Evolutionary conservation across 2,888 invertebrate species (phyloP).

Genomic region (Lepidochrysops patricia): DNA sequence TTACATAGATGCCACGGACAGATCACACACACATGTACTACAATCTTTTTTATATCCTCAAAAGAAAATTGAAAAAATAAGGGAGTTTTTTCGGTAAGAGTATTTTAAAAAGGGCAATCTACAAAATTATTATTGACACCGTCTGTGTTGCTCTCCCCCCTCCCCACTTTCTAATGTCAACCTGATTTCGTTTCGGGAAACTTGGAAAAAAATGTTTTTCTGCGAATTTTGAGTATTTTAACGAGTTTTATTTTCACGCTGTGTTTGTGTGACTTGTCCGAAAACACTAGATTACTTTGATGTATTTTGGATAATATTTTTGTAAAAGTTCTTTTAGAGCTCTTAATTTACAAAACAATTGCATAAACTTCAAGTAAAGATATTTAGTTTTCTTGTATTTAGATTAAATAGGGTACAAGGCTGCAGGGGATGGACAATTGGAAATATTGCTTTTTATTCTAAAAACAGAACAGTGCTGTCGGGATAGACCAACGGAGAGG

Average conservation of each 20-base stretch:
- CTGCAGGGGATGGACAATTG: too few species aligned
- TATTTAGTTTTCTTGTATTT: neutral
- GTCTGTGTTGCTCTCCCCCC: too few species aligned
- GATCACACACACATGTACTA: too few species aligned
- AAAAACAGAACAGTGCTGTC: too few species aligned
- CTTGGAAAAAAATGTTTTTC: neutral
- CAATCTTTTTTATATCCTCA: neutral
- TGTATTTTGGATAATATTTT: neutral
- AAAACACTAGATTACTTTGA: neutral
- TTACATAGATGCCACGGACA: too few species aligned
- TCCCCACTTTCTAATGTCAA: too few species aligned
- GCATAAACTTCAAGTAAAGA: too few species aligned
- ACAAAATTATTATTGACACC: neutral
- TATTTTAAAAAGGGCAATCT: neutral
- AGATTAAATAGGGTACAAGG: too few species aligned
- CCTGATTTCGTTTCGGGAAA: neutral
- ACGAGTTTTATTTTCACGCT: neutral
- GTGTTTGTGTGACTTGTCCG: neutral
- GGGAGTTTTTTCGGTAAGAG: neutral
- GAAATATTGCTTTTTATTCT: too few species aligned
- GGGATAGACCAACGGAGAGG: too few species aligned
- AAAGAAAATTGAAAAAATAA: neutral
- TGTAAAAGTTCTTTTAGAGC: too few species aligned
- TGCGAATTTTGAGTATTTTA: neutral
- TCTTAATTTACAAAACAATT: too few species aligned